Percentiles rank a stretch among this genome's conserved stretches.
These are phyloP conservation scores for Ornithoptera alexandrae DNA, from an alignment of 2,888 invertebrate genomes.

Conservation along the genomic window DNA sequence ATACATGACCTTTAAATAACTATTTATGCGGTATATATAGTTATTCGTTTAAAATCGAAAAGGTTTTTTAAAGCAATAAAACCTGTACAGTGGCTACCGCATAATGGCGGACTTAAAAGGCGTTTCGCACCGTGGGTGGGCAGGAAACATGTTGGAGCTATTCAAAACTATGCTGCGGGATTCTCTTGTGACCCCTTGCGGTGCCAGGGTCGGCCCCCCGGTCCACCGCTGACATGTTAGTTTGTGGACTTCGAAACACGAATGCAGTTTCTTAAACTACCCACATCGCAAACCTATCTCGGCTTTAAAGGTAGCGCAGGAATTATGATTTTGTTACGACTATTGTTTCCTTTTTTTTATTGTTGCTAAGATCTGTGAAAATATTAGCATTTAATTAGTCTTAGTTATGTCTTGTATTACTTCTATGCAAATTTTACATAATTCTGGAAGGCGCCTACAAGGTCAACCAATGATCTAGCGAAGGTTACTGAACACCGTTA, in stretches of 20 bases:
- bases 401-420: too few relatives aligned
- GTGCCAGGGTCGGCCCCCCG: conserved; percentile 21
- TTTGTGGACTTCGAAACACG: conserved; percentile 13
- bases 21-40: neutral
- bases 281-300: neutral
- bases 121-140: conserved; percentile 44
- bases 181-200: conserved; percentile 29
- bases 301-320: neutral
- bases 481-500: too few relatives aligned
- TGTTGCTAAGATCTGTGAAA: too few relatives aligned
- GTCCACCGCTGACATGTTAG: conserved; percentile 18
- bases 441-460: too few relatives aligned
- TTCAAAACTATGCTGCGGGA: conserved; percentile 33
- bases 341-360: neutral
- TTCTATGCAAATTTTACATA: too few relatives aligned
- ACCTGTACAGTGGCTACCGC: conserved; percentile 30
- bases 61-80: conserved; percentile 22
- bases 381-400: too few relatives aligned
- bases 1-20: neutral
- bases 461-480: too few relatives aligned
- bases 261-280: conserved; percentile 20
- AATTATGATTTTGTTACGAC: neutral
- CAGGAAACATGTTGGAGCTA: conserved; percentile 46
- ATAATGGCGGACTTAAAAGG: conserved; percentile 31
- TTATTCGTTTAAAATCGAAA: neutral